Percentiles rank a stretch among this genome's conserved stretches.
These are phyloP conservation scores for Caenorhabditis virilis DNA, from an alignment of 2,888 invertebrate species.

Conservation along the genomic window DNA sequence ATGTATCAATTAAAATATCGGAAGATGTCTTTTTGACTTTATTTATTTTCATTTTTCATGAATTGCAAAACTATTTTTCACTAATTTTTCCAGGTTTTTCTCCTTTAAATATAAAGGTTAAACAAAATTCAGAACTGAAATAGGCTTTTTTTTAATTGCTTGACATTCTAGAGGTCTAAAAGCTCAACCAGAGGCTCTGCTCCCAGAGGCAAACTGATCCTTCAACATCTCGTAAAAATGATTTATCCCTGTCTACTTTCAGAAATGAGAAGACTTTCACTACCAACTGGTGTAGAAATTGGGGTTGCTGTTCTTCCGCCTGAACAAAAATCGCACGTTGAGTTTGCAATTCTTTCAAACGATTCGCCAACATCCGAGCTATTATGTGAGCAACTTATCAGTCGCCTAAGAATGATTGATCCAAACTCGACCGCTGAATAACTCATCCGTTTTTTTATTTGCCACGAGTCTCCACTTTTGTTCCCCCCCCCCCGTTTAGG, in stretches of 20 bases:
- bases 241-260: no score
- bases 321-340: slow-evolving; percentile 50
- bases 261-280: slow-evolving; percentile 47
- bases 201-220: no score
- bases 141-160: no score
- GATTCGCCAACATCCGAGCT: slow-evolving; percentile 46
- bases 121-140: no score
- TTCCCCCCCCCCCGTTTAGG: no score
- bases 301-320: slow-evolving; percentile 48
- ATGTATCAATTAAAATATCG: no score
- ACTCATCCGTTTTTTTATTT: neutral
- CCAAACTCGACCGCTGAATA: slow-evolving; percentile 34
- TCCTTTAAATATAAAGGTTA: no score
- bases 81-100: no score
- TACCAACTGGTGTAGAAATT: slow-evolving; percentile 52
- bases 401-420: slow-evolving; percentile 41
- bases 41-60: no score
- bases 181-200: neutral
- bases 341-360: slow-evolving; percentile 43
- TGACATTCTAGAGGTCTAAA: neutral
- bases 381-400: slow-evolving; percentile 45
- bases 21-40: no score
- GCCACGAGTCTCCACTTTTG: neutral
- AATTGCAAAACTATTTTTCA: no score
- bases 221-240: no score